A percentile compares a stretch with the other conserved stretches of the same genome.
phyloP scores from a whole-genome alignment of 2,888 invertebrate species.

The Nomada hirtipes region DNA sequence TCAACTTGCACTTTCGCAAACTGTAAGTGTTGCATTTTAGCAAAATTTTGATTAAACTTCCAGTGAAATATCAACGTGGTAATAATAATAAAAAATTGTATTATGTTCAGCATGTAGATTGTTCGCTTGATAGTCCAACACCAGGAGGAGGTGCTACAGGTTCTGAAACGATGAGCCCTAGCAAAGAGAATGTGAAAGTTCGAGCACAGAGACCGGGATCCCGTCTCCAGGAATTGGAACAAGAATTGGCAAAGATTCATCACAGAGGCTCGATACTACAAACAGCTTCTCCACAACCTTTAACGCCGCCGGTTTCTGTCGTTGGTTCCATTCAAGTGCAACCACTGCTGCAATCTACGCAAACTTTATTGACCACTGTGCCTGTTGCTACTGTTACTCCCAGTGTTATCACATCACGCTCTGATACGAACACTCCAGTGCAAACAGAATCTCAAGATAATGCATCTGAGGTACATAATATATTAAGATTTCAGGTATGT shows the following conservation, averaged over 20 bases:
- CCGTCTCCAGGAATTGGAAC: slow-evolving; percentile 81
- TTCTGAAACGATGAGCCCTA: slow-evolving; percentile 80
- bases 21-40: slow-evolving; percentile 63
- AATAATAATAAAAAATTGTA: slow-evolving; percentile 9
- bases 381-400: slow-evolving; percentile 76
- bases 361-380: slow-evolving; percentile 73
- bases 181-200: slow-evolving; percentile 79
- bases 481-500: background rate
- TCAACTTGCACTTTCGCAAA: slow-evolving; percentile 67
- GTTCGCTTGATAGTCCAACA: slow-evolving; percentile 77
- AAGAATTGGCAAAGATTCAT: slow-evolving; percentile 84
- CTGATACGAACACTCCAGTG: slow-evolving; percentile 74
- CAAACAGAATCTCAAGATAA: slow-evolving; percentile 77
- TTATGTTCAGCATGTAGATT: slow-evolving; percentile 65
- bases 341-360: slow-evolving; percentile 57
- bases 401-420: slow-evolving; percentile 72
- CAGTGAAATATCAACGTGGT: background rate
- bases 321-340: slow-evolving; percentile 68
- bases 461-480: slow-evolving; percentile 67
- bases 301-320: slow-evolving; percentile 76
- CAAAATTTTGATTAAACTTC: background rate
- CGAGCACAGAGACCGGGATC: slow-evolving; percentile 79
- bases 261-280: slow-evolving; percentile 76
- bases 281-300: slow-evolving; percentile 77
- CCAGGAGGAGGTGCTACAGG: slow-evolving; percentile 69